Percentiles rank a stretch among this genome's conserved stretches.
These are phyloP conservation scores for Euplagia quadripunctaria DNA, from an alignment of 2,888 invertebrate genomes.

Conservation along the genomic window DNA sequence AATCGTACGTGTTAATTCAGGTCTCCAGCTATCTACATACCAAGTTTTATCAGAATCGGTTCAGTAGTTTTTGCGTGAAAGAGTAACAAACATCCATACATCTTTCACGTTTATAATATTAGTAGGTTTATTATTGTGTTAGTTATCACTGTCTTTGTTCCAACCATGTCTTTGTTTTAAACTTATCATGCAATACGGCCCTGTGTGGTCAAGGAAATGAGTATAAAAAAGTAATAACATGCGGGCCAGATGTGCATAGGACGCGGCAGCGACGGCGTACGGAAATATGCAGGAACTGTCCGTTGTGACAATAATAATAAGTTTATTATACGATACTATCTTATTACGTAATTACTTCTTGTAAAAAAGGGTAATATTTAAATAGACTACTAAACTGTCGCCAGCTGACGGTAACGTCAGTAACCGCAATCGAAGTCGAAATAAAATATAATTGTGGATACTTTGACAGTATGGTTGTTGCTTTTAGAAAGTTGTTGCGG, in stretches of 20 bases:
- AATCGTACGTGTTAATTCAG: no score
- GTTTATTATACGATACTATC: conserved; percentile 52
- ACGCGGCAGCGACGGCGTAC: conserved; percentile 7
- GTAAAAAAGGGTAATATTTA: conserved; percentile 36
- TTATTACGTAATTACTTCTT: conserved; percentile 36
- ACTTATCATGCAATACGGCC: conserved; percentile 14
- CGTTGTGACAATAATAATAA: conserved; percentile 43
- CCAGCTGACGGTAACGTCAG: conserved; percentile 49
- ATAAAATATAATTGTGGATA: conserved; percentile 11
- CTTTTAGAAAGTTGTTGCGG: conserved; percentile 1
- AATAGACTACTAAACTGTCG: conserved; percentile 41
- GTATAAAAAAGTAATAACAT: conserved; percentile 28
- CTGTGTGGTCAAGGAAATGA: conserved; percentile 39
- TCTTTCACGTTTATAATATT: no score
- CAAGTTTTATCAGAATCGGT: no score
- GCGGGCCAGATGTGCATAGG: conserved; percentile 52
- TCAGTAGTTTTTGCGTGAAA: no score
- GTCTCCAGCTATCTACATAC: no score
- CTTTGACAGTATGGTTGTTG: background rate
- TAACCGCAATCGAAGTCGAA: conserved; percentile 34
- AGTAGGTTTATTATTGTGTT: background rate
- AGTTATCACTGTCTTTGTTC: background rate
- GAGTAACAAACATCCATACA: no score
- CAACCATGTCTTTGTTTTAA: background rate
- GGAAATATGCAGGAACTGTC: conserved; percentile 29